phyloP scores from a whole-genome alignment of 2,797 vertebrate genomes.

The Varecia variegata region DNA sequence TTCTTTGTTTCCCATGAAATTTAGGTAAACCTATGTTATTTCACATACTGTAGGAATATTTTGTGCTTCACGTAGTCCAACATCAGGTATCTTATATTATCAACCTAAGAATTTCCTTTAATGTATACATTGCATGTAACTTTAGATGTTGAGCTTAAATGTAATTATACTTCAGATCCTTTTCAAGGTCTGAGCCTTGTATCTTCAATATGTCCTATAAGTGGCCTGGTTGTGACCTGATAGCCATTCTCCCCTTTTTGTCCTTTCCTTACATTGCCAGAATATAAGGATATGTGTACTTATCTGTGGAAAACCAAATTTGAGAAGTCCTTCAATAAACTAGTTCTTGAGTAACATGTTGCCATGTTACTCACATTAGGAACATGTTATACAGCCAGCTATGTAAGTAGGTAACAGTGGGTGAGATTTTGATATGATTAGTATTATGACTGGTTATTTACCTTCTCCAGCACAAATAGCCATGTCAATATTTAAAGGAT shows the following conservation, averaged over 20 bases:
- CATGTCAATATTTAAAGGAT: constrained; percentile 4
- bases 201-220: neutral
- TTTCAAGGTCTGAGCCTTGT: neutral
- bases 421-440: constrained; percentile 3
- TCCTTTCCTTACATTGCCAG: neutral
- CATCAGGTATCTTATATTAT: neutral
- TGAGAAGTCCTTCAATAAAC: neutral
- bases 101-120: neutral
- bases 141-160: neutral
- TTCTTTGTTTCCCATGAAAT: neutral
- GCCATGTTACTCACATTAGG: neutral
- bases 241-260: neutral
- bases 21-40: neutral
- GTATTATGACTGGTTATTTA: neutral
- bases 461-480: neutral
- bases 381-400: neutral
- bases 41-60: neutral
- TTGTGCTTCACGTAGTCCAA: neutral
- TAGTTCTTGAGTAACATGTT: neutral
- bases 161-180: neutral
- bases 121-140: neutral
- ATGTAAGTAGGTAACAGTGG: neutral
- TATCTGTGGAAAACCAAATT: neutral
- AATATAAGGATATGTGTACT: neutral
- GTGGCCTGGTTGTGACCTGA: neutral